Evolutionary conservation across 2,888 invertebrate genomes (phyloP), one percentile per base, ranked within the genome.

Genomic region (Tineola bisselliella): DNA sequence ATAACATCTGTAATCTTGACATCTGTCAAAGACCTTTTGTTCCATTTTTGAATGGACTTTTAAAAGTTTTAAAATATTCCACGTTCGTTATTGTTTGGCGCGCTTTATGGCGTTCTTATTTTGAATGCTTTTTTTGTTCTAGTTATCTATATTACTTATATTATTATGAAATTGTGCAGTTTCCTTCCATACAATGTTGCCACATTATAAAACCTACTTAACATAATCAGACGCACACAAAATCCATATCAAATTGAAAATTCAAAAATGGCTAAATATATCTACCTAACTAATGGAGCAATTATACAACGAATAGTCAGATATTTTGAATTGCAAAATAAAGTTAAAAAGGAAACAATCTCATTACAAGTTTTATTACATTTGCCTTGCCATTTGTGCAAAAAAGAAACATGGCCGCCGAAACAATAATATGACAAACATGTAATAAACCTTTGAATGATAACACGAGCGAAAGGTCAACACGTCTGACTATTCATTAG

Each of bases 261-360:
- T 84, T 83, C 77, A 74, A 81, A 81, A 84, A 83, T 81, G 79
- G 74, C 84, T 84, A 84, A 79, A 81, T 81, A 81, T 81, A 74
- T 78, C 79, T 79, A 78, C 71, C 84, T 86, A 87, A 80, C 84
- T 84, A 86, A 84, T 84, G 82, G 84, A 84, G 84, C 84, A 81
- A 79, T 79, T 74, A 76, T 74, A 33, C 54, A 77, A 76, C 74
- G 73, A 70, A 72, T 70, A 74, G 76, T 75, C 78, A 79, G 84
- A 81, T 77, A 78, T 77, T 30, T 18, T 30, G n/a, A 17, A 52
- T 33, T n/a, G n/a, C 30, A 56, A 56, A 6, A 6, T 13, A 18
- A 48, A 13, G 8, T n/a, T 18, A 56, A 8, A 18, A 56, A 10
- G 30, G 6, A 56, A 56, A 56, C 56, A 56, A 56, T 5, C 19